These are phyloP conservation scores for Aporophyla nigra DNA, from an alignment of 2,888 invertebrate species.

Conservation along the genomic window DNA sequence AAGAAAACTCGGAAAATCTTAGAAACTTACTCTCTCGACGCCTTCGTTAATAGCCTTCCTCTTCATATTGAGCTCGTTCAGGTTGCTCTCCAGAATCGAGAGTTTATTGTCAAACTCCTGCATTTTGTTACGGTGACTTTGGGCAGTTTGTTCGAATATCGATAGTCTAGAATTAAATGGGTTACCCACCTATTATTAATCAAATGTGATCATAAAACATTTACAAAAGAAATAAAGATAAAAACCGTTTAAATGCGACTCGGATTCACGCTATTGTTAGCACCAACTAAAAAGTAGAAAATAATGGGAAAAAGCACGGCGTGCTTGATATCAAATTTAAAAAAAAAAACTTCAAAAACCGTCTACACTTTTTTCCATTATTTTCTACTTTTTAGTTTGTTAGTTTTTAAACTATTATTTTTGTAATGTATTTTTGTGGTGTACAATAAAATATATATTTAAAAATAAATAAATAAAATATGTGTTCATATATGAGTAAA, in stretches of 20 bases:
- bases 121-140: slow-evolving; percentile 69
- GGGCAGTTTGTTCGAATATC: slow-evolving; percentile 70
- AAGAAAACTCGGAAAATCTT: not conserved
- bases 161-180: slow-evolving; percentile 67
- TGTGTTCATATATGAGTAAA: not conserved
- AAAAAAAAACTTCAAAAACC: no score
- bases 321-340: no score
- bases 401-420: no score
- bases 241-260: not conserved
- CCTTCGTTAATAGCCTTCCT: slow-evolving; percentile 80
- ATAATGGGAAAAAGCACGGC: no score
- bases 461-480: no score
- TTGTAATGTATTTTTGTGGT: no score
- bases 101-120: slow-evolving; percentile 79
- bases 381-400: no score
- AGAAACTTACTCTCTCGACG: slow-evolving; percentile 77
- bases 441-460: no score
- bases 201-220: not conserved
- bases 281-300: no score
- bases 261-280: not conserved
- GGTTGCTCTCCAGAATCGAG: slow-evolving; percentile 73
- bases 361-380: no score
- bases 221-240: not conserved
- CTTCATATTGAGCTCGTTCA: slow-evolving; percentile 77
- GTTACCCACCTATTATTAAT: not conserved